These are phyloP conservation scores for Albula goreensis DNA, from an alignment of 2,113 vertebrate genomes.

Conservation along the genomic window DNA sequence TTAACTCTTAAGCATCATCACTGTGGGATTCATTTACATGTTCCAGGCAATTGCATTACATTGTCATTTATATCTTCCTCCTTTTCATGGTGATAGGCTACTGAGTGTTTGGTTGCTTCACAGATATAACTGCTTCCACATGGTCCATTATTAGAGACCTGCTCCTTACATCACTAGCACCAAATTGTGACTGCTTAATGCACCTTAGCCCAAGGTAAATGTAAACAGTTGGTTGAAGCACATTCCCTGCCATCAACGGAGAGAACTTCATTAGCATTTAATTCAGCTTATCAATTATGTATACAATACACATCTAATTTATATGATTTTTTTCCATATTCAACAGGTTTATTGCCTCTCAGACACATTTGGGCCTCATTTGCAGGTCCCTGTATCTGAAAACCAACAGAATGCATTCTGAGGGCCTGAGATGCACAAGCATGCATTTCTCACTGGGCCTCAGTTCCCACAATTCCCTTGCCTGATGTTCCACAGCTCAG, in stretches of 20 bases:
- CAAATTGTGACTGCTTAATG: constrained; percentile 50
- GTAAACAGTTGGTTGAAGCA: constrained; percentile 48
- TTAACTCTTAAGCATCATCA: constrained; percentile 37
- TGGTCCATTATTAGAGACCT: constrained; percentile 37
- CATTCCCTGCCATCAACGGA: constrained; percentile 36
- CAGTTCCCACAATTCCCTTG: constrained; percentile 52
- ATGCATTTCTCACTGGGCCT: constrained; percentile 29
- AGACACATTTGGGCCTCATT: not conserved
- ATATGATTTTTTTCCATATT: not conserved
- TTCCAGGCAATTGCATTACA: not conserved
- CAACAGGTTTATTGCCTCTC: constrained; percentile 5
- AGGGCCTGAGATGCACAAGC: constrained; percentile 30
- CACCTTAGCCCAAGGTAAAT: constrained; percentile 47
- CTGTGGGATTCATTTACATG: constrained; percentile 3
- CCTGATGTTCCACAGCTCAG: constrained; percentile 53
- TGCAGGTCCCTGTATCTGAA: constrained; percentile 18
- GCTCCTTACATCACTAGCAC: constrained; percentile 41
- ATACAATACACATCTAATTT: too few relatives aligned
- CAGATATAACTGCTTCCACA: constrained; percentile 49
- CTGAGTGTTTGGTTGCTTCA: constrained; percentile 35
- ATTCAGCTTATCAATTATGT: too few relatives aligned
- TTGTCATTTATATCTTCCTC: constrained; percentile 25
- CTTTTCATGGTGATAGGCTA: constrained; percentile 17
- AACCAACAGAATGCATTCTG: constrained; percentile 9
- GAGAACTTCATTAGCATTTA: not conserved